Percentiles rank a stretch among this genome's conserved stretches.
Conservation (phyloP, 2,888 invertebrate species). For the Lithophane ornitopus region DNA sequence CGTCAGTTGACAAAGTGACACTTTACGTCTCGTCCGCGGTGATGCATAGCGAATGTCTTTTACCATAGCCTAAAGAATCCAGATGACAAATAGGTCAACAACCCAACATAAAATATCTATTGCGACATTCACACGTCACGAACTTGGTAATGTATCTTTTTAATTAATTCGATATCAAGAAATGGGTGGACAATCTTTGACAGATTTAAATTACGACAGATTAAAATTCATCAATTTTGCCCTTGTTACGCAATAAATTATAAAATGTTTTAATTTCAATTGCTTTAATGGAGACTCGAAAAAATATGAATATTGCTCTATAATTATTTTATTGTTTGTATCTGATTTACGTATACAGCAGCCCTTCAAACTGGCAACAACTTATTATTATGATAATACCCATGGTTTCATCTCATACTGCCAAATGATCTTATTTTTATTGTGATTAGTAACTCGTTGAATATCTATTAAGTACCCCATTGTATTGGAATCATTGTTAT, state of each 20-base stretch:
- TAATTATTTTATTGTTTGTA: neutral
- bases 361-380: neutral
- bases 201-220: neutral
- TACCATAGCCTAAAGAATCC: conserved; percentile 45
- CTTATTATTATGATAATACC: neutral
- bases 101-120: conserved; percentile 58
- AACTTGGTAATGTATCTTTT: neutral
- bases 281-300: neutral
- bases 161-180: neutral
- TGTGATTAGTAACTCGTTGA: neutral
- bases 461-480: neutral
- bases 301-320: too few relatives aligned
- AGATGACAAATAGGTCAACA: conserved; percentile 61
- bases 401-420: neutral
- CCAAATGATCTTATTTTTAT: conserved; percentile 19
- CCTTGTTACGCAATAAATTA: neutral
- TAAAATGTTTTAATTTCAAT: neutral
- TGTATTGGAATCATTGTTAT: neutral
- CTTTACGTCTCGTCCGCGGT: conserved; percentile 58
- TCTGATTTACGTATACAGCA: neutral
- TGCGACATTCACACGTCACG: conserved; percentile 46
- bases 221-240: neutral
- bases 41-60: conserved; percentile 70
- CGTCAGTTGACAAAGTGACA: conserved; percentile 65
- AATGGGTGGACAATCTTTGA: neutral